These are phyloP conservation scores for Lobophora halterata DNA, from an alignment of 2,888 invertebrate genomes.

Conservation along the genomic window DNA sequence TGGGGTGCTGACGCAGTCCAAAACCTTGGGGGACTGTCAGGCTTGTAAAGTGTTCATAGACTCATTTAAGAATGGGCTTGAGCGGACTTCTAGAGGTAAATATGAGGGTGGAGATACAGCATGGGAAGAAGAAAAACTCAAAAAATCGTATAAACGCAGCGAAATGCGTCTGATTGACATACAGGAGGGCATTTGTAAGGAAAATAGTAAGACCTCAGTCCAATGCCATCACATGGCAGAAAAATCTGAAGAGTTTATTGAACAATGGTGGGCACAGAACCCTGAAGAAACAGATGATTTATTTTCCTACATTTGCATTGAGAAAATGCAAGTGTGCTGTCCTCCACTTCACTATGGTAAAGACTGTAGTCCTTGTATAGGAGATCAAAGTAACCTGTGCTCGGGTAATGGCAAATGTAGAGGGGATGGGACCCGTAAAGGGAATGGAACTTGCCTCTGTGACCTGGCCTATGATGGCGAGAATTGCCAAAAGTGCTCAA, in stretches of 20 bases:
- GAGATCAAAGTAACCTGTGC: constrained; percentile 88
- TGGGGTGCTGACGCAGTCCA: constrained; percentile 53
- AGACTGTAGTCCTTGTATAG: constrained; percentile 89
- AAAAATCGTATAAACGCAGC: constrained; percentile 90
- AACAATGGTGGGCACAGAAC: constrained; percentile 92
- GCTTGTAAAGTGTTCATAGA: constrained; percentile 87
- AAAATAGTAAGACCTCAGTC: constrained; percentile 84
- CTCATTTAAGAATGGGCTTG: constrained; percentile 90
- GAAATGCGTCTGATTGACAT: constrained; percentile 96
- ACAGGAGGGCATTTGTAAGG: constrained; percentile 91
- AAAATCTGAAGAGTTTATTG: constrained; percentile 89
- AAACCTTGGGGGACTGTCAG: constrained; percentile 87
- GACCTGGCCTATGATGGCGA: constrained; percentile 90
- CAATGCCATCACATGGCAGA: constrained; percentile 93
- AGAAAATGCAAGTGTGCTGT: constrained; percentile 89
- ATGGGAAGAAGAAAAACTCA: constrained; percentile 94
- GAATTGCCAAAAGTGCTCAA: constrained; percentile 88
- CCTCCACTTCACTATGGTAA: constrained; percentile 91
- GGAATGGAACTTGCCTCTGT: constrained; percentile 94
- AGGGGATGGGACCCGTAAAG: constrained; percentile 95
- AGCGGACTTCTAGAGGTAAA: constrained; percentile 90
- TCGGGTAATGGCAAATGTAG: constrained; percentile 88
- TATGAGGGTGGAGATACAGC: constrained; percentile 96
- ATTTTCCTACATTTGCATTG: constrained; percentile 88
- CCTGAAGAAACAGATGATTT: constrained; percentile 60